Base-by-base conservation (phyloP, 1,140 invertebrate genomes). In the Berghia stephanieae region DNA sequence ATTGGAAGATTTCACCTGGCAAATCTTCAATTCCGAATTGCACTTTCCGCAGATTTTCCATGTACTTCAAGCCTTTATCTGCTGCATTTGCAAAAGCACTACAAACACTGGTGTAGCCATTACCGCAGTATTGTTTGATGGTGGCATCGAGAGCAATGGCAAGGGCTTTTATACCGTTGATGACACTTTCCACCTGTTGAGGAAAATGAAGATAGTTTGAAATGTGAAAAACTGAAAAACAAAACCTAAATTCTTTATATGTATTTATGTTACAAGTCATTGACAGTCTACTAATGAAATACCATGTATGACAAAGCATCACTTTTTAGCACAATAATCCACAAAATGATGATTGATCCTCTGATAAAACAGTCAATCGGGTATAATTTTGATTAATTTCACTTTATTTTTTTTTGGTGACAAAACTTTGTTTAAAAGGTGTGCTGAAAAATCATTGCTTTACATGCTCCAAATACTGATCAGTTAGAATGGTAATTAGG, bases 111-210 rank as follows among this genome's bases (percentile, higher is more conserved):
- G 52, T 79, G 73, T 87, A 87, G 34, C 21, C 60, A 2, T 24
- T 6, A 36, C 86, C 87, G 81, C 87, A 88, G 72, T 80, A 84
- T 42, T 83, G 40, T 31, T 69, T 73, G 16, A 89, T 73, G 4
- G 85, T 84, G 16, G 57, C 77, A 74, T 88, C 66, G 6, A 88
- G 72, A 10, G 84, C 88, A 57, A 75, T 69, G 10, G 83, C 85
- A 42, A 84, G 78, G 3, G 85, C 84, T 36, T 83, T 80, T 18
- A 88, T 82, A 18, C 85, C 83, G 60, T 84, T 84, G 40, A 88
- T 85, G 3, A 84, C 78, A 66, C 43, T 44, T 34, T 76, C 74
- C 21, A 76, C 74, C 74, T 76, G 55, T 3, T 31, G 8, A 42
- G 49, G 38, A 4, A 6, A 63, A 6, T 16, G n/a, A 36, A 63